Percentiles rank a stretch among this genome's conserved stretches.
Conservation (phyloP, 92 coral and sea anemone genomes). For the Actinernus sp. region DNA sequence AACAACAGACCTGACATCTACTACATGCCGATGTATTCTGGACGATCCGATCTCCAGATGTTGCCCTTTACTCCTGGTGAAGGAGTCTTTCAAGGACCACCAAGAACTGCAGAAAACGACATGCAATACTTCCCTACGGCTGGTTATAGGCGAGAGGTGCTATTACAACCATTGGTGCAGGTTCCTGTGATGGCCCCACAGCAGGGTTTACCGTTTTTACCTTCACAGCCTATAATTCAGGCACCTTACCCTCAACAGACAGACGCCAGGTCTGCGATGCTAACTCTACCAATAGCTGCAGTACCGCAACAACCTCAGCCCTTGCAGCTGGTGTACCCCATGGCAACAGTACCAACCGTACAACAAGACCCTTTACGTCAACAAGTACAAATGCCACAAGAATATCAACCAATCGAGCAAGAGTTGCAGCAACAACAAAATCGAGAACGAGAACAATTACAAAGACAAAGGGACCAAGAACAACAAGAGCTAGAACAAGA, state of each 20-base stretch:
- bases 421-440: constrained; percentile 17
- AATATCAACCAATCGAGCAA: constrained; percentile 8
- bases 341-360: constrained; percentile 4
- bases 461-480: not conserved
- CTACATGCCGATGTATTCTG: constrained; percentile 24
- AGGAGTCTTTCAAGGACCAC: constrained; percentile 10
- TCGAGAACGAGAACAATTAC: constrained; percentile 7
- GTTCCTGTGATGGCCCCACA: constrained; percentile 19
- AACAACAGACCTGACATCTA: constrained; percentile 7
- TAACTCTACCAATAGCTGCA: constrained; percentile 15
- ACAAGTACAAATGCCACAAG: constrained; percentile 11
- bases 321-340: constrained; percentile 7
- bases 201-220: constrained; percentile 8
- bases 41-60: constrained; percentile 39
- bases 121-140: constrained; percentile 3
- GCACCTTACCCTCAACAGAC: constrained; percentile 13
- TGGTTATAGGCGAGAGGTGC: constrained; percentile 26
- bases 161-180: constrained; percentile 57
- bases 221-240: constrained; percentile 25
- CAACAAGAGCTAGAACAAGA: not conserved
- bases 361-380: too few relatives aligned
- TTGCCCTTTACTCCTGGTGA: constrained; percentile 24
- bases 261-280: constrained; percentile 9
- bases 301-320: constrained; percentile 18
- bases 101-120: not conserved